Evolutionary conservation across 1,140 invertebrate species (phyloP), one percentile per base, ranked within the genome.

Genomic region (Cryptotermes secundus): DNA sequence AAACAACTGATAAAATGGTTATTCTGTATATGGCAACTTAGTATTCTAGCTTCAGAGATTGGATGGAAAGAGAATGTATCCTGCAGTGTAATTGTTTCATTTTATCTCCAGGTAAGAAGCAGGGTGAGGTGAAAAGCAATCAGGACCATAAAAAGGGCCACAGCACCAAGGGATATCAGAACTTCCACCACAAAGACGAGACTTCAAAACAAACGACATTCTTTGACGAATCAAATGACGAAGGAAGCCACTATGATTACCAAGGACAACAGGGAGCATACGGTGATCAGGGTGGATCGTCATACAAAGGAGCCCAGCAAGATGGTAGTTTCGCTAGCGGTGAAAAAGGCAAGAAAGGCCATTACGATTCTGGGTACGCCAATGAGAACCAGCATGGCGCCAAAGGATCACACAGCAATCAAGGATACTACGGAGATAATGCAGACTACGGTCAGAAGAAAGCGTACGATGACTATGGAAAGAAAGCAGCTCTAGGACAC

Each of bases 191-290:
- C 85, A 94, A 94, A 85, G 93, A 94, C 86, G 93, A 94, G 86
- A 91, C 92, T 86, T 92, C 93, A 83, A 93, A 93, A 87, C 92
- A 92, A 19, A 92, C 93, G 86, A 93, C 91, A 86, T 94, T 92
- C 89, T 94, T 93, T 85, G 93, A 94, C 84, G 93, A 93, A 86
- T 91, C 91, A n/a, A 91, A 93, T 86, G 92, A 93, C 86, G 92
- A 93, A 87, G 92, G 91, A 0, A 92, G 92, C 82, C 90, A 91
- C 82, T 83, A 59, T 65, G 90, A 91, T 82, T 89, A 93, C 49
- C 89, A 90, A 85, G 92, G 92, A 0, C 91, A 92, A 86, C 90
- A 91, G 26, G 88, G 90, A 7, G 89, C 90, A 31, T 90, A 91
- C 86, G 88, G 89, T 0, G 92, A 90, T 89, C 92, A 92, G 86